These are phyloP conservation scores for Alca torda DNA, from an alignment of 2,797 vertebrate species.

Conservation along the genomic window DNA sequence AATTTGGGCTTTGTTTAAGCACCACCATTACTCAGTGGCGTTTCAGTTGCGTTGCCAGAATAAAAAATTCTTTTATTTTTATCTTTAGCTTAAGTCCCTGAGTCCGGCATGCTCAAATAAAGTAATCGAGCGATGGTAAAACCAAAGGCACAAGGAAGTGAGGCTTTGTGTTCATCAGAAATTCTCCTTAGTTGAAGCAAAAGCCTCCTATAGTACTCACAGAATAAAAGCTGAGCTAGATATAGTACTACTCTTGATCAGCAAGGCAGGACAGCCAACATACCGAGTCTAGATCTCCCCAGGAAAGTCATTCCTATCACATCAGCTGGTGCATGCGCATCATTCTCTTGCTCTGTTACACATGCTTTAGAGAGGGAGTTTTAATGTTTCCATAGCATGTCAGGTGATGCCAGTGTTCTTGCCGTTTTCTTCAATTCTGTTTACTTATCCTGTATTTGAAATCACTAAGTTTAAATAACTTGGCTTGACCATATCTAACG, in stretches of 20 bases:
- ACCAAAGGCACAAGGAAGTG: background rate
- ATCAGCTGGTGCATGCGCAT: background rate
- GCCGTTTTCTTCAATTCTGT: background rate
- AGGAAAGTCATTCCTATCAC: background rate
- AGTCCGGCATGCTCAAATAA: background rate
- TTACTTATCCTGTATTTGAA: background rate
- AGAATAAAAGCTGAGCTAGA: background rate
- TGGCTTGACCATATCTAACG: background rate
- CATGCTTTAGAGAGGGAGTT: background rate
- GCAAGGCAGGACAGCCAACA: background rate
- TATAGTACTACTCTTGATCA: background rate
- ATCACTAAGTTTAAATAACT: background rate
- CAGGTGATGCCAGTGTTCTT: background rate
- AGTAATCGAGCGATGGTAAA: background rate
- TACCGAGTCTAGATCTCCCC: background rate
- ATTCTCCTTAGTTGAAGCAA: background rate
- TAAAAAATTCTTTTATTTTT: background rate
- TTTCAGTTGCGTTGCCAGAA: background rate
- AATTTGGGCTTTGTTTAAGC: background rate
- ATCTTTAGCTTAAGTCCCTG: background rate
- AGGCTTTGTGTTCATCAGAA: background rate
- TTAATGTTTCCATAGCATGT: background rate
- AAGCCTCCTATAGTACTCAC: rapidly evolving
- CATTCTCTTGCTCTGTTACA: background rate
- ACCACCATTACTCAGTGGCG: background rate